Conservation (phyloP, 1,140 invertebrate genomes). For the Drosophila kepulauana region DNA sequence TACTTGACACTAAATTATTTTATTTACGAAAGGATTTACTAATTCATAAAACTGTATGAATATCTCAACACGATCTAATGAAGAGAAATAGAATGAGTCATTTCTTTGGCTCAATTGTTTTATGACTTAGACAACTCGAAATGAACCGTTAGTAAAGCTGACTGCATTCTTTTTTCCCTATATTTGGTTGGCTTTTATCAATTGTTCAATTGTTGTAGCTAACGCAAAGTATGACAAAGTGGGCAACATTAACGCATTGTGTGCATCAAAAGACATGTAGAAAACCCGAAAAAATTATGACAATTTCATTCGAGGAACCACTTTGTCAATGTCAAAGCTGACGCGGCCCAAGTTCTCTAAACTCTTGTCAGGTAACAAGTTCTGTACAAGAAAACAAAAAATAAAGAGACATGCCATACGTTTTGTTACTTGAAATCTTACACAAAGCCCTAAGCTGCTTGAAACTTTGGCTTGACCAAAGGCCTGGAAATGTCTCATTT, state of each 20-base stretch:
- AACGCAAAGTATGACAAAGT: slow-evolving; percentile 80
- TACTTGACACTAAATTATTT: too few relatives aligned
- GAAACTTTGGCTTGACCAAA: slow-evolving; percentile 38
- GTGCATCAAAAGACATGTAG: slow-evolving; percentile 75
- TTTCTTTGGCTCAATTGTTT: slow-evolving; percentile 22
- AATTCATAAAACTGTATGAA: too few relatives aligned
- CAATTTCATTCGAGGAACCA: slow-evolving; percentile 83
- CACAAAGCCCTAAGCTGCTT: slow-evolving; percentile 53
- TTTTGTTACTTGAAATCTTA: slow-evolving; percentile 43
- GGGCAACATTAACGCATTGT: slow-evolving; percentile 81
- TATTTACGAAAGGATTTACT: too few relatives aligned
- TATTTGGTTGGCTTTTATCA: slow-evolving; percentile 54
- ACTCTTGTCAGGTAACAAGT: slow-evolving; percentile 48
- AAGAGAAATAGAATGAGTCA: slow-evolving; percentile 18
- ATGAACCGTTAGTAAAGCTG: slow-evolving; percentile 35
- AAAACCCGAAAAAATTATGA: slow-evolving; percentile 82
- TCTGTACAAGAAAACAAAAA: slow-evolving; percentile 41
- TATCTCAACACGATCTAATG: neutral
- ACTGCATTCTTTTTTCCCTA: neutral
- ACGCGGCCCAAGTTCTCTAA: slow-evolving; percentile 50
- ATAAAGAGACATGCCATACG: slow-evolving; percentile 56
- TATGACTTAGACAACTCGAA: slow-evolving; percentile 11
- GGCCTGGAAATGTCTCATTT: slow-evolving; percentile 49
- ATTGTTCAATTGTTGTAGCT: slow-evolving; percentile 71
- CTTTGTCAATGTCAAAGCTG: slow-evolving; percentile 78